Percentiles rank a stretch among this genome's conserved stretches.
Conservation (phyloP, 2,888 invertebrate genomes). For the Melinaea menophilus region DNA sequence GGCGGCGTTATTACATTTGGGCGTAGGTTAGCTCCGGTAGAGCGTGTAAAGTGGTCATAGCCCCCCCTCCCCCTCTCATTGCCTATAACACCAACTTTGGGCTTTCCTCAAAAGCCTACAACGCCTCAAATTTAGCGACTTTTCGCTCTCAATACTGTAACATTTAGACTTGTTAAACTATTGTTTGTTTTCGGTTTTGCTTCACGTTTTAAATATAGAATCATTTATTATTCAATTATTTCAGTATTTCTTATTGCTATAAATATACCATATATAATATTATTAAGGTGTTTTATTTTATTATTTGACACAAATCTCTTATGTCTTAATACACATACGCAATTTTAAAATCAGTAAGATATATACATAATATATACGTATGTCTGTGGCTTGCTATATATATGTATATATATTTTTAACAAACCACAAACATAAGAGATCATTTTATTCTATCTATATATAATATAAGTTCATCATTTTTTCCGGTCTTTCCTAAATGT, state of each 20-base stretch:
- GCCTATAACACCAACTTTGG: constrained; percentile 73
- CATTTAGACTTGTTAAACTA: constrained; percentile 54
- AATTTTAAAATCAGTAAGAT: no score
- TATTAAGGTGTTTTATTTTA: background rate
- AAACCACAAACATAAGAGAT: background rate
- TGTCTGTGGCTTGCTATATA: no score
- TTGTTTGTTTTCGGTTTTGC: background rate
- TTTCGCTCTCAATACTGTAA: constrained; percentile 73
- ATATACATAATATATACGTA: no score
- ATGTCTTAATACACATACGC: no score
- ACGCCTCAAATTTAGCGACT: constrained; percentile 75
- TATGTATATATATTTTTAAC: background rate
- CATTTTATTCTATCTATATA: constrained; percentile 8
- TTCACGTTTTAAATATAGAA: background rate
- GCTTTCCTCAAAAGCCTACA: constrained; percentile 73
- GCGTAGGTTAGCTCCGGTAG: constrained; percentile 74
- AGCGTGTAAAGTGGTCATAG: constrained; percentile 76
- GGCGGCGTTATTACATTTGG: constrained; percentile 75
- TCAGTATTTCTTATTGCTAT: constrained; percentile 7
- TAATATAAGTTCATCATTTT: constrained; percentile 54
- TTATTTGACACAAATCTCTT: no score
- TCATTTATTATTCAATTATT: background rate
- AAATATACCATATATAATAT: constrained; percentile 9
- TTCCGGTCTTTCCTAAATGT: constrained; percentile 44
- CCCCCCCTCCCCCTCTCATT: constrained; percentile 71